A percentile compares a stretch with the other conserved stretches of the same genome.
These are phyloP conservation scores for Arvicanthis niloticus DNA, from an alignment of 2,113 vertebrate genomes.

Conservation along the genomic window DNA sequence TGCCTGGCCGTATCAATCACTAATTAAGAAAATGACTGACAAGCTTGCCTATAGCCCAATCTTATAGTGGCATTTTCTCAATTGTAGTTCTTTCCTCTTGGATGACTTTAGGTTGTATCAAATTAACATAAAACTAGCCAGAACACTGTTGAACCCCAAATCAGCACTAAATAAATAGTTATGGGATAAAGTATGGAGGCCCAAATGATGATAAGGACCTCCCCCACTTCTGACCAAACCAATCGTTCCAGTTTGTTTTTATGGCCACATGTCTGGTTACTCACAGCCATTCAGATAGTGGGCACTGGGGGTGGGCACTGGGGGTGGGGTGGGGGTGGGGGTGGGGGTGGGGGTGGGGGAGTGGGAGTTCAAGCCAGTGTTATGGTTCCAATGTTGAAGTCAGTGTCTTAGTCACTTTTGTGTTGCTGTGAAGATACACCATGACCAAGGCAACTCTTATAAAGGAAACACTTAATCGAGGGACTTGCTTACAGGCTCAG, in stretches of 20 bases:
- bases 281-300: not conserved
- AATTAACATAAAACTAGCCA: not conserved
- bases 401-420: not conserved
- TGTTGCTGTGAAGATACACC: not conserved
- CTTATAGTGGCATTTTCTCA: not conserved
- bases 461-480: not conserved
- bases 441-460: not conserved
- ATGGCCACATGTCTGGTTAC: not conserved
- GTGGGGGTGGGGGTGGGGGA: no score
- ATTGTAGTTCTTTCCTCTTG: not conserved
- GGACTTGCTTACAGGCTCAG: not conserved
- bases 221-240: not conserved
- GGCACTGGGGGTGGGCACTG: not conserved
- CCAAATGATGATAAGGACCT: not conserved
- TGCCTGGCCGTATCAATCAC: not conserved
- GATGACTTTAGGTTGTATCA: not conserved
- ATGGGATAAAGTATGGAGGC: not conserved
- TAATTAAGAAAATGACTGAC: not conserved
- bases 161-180: constrained; percentile 1
- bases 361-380: not conserved
- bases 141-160: not conserved
- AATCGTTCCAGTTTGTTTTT: not conserved
- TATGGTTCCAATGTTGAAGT: not conserved
- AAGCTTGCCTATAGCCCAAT: not conserved
- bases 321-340: no score